A percentile compares a stretch with the other conserved stretches of the same genome.
These are phyloP conservation scores for Leptinotarsa defecta DNA, from an alignment of 1,140 invertebrate species.

Conservation along the genomic window DNA sequence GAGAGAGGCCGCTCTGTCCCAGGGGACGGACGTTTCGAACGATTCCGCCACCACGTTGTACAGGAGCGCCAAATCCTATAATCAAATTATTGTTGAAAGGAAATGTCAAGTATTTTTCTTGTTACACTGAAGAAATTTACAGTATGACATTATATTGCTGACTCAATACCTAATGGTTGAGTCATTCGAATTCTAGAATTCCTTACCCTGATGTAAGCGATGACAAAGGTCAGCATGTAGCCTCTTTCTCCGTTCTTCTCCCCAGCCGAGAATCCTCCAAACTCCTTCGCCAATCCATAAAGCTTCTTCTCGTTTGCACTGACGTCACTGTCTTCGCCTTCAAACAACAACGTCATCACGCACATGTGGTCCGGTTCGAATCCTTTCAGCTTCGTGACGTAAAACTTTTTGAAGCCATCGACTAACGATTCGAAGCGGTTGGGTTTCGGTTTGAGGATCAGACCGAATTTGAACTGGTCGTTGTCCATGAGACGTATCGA, in stretches of 20 bases:
- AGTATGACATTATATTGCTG: too few species aligned
- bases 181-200: too few species aligned
- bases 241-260: constrained; percentile 93
- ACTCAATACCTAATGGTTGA: too few species aligned
- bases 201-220: constrained; percentile 91
- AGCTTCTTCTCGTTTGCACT: constrained; percentile 78
- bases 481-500: constrained; percentile 97
- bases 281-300: constrained; percentile 77
- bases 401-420: constrained; percentile 85
- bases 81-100: background rate
- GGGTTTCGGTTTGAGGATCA: constrained; percentile 80
- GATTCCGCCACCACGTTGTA: constrained; percentile 92
- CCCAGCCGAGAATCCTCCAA: constrained; percentile 84
- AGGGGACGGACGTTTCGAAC: constrained; percentile 97
- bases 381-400: constrained; percentile 89
- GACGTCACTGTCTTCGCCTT: constrained; percentile 79
- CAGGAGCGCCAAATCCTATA: constrained; percentile 83
- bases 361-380: constrained; percentile 83
- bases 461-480: constrained; percentile 93
- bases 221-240: constrained; percentile 97
- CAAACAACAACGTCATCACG: constrained; percentile 92
- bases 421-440: constrained; percentile 73
- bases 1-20: constrained; percentile 83
- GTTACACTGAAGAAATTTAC: too few species aligned
- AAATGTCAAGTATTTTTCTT: background rate